Conservation (phyloP, 2,888 invertebrate genomes). For the Galerucella nymphaeae region DNA sequence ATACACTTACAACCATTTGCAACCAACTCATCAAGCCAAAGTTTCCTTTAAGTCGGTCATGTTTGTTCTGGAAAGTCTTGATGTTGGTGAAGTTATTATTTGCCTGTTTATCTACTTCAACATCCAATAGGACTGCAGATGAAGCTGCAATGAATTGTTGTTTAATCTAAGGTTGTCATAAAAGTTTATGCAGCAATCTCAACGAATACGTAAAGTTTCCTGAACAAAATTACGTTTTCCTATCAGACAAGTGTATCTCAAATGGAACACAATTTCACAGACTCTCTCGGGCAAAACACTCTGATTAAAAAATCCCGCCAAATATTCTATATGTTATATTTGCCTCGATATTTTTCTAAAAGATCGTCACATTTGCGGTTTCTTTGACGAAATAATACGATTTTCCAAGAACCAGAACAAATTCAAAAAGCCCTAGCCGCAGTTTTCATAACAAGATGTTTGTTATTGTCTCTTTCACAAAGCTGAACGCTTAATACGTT, state of each 20-base stretch:
- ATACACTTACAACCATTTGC: too few species aligned
- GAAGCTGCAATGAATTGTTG: neutral
- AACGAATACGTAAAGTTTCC: conserved; percentile 7
- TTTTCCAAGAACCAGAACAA: conserved; percentile 26
- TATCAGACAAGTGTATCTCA: conserved; percentile 14
- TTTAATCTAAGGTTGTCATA: conserved; percentile 5
- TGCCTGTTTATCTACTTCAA: neutral
- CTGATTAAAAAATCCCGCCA: conserved; percentile 26
- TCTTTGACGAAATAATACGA: conserved; percentile 29
- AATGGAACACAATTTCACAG: conserved; percentile 9
- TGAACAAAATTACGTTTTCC: conserved; percentile 16
- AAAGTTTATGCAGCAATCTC: conserved; percentile 10
- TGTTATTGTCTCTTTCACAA: conserved; percentile 35
- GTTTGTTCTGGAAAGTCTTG: neutral
- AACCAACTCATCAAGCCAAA: too few species aligned
- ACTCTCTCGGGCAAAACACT: neutral
- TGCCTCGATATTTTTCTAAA: conserved; percentile 13
- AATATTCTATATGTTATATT: neutral
- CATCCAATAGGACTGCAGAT: neutral
- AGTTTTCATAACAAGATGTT: conserved; percentile 35
- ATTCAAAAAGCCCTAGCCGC: conserved; percentile 25
- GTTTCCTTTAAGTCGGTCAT: too few species aligned
- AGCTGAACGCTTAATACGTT: conserved; percentile 33
- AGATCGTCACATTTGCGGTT: conserved; percentile 26
- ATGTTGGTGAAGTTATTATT: neutral